phyloP scores from a whole-genome alignment of 2,888 invertebrate species.

The Falcaria lacertinaria region DNA sequence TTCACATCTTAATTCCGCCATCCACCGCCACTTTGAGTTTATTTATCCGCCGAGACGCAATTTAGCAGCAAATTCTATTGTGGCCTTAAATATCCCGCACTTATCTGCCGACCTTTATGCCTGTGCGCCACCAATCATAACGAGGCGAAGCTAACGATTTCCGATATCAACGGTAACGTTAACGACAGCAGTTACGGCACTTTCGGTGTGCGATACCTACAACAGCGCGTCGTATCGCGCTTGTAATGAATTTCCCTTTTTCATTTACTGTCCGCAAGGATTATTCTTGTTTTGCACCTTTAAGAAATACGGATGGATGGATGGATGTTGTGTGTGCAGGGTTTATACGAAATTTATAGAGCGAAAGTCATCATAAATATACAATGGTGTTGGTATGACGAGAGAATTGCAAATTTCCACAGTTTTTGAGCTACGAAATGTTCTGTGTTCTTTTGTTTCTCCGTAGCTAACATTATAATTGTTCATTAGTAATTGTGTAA shows the following conservation, averaged over 20 bases:
- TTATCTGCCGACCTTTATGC: slow-evolving; percentile 22
- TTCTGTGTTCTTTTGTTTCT: too few relatives aligned
- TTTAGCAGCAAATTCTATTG: neutral
- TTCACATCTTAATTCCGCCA: neutral
- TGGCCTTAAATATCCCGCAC: slow-evolving; percentile 19
- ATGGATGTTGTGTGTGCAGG: too few relatives aligned
- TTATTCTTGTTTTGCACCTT: slow-evolving; percentile 29
- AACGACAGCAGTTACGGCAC: slow-evolving; percentile 48
- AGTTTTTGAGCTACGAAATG: too few relatives aligned
- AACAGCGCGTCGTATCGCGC: slow-evolving; percentile 32
- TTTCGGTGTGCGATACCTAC: slow-evolving; percentile 48
- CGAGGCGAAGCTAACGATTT: slow-evolving; percentile 57
- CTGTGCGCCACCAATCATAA: slow-evolving; percentile 57
- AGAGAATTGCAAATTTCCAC: too few relatives aligned
- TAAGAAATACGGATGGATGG: too few relatives aligned
- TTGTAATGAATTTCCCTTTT: slow-evolving; percentile 58
- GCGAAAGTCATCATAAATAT: too few relatives aligned
- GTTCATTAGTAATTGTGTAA: too few relatives aligned
- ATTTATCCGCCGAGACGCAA: neutral
- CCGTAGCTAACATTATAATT: too few relatives aligned
- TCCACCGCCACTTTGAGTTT: neutral
- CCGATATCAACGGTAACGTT: slow-evolving; percentile 56
- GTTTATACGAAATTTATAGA: too few relatives aligned
- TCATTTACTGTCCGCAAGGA: slow-evolving; percentile 44
- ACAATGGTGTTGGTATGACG: too few relatives aligned